Evolutionary conservation across 2,113 vertebrate genomes (phyloP), one percentile per base, ranked within the genome.

Genomic region (Stegastes partitus): DNA sequence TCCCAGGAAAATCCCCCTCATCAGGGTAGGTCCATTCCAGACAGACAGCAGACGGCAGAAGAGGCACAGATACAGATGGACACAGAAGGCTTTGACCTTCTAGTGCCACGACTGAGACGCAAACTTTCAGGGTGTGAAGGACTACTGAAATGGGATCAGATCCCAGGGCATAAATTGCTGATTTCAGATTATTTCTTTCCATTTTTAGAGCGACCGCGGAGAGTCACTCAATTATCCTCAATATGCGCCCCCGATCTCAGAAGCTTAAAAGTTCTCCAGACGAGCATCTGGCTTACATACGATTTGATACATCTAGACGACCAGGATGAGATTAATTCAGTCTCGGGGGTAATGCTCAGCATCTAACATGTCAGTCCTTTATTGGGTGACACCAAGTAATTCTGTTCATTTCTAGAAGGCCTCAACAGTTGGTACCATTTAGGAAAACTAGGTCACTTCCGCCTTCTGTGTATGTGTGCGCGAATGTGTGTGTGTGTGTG

Each of bases 1-100:
- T 93, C 87, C 90, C 87, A 89, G 92, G 92, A 93, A 93, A 93
- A 91, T 91, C 89, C 92, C 92, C 92, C 86, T 92, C 91, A 86
- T 90, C 87, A 84, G 90, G 69, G 75, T 83, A 80, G 79, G 82
- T 88, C 81, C 50, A 28, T 82, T 82, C 87, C 87, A 93, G 92
- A 86, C 91, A 92, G 91, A 92, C 89, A 92, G 82, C 67, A 84
- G 88, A 83, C 84, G 65, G 58, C 66, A 74, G 87, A 86, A 68
- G 78, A 89, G 73, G 74, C 79, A 44, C 77, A 86, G 62, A 82
- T 37, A 79, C 56, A 91, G 64, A 82, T 68, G 66, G 23, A 80
- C 83, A 56, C 55, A 79, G 61, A 84, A 5, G 55, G 22, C 67
- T 66, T 3, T 73, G 73, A 74, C 77, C 78, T 59, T 23, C 31